Evolutionary conservation across 2,113 vertebrate genomes (phyloP).

Genomic region (Campylomormyrus numenius): DNA sequence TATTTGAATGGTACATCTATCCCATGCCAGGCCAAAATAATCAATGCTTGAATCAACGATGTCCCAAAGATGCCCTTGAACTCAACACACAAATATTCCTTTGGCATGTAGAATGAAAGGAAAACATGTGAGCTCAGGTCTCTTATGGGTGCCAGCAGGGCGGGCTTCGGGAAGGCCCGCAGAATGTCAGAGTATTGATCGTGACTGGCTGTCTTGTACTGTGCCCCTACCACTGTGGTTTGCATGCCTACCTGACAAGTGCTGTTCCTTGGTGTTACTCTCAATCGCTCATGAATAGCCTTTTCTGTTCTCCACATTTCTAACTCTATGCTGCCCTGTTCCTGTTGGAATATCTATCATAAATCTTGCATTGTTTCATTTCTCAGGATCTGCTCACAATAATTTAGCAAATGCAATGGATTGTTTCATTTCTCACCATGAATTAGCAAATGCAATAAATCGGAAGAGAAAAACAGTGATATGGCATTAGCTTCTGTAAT

Average conservation of each 20-base stretch:
- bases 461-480: neutral
- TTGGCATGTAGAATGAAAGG: neutral
- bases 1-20: neutral
- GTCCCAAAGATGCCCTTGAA: neutral
- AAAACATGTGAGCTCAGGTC: slow-evolving; percentile 1
- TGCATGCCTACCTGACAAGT: neutral
- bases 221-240: neutral
- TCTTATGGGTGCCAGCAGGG: neutral
- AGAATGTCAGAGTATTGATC: neutral
- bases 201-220: neutral
- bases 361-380: neutral
- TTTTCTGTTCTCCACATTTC: neutral
- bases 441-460: neutral
- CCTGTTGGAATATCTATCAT: neutral
- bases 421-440: neutral
- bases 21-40: neutral
- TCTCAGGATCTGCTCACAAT: neutral
- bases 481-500: neutral
- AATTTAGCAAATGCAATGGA: neutral
- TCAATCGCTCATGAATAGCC: neutral
- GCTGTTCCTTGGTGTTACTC: neutral
- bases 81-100: neutral
- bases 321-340: neutral
- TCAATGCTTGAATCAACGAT: neutral
- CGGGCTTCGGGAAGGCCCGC: neutral